phyloP scores from a whole-genome alignment of 1,140 invertebrate genomes.

The Drosophila ficusphila region DNA sequence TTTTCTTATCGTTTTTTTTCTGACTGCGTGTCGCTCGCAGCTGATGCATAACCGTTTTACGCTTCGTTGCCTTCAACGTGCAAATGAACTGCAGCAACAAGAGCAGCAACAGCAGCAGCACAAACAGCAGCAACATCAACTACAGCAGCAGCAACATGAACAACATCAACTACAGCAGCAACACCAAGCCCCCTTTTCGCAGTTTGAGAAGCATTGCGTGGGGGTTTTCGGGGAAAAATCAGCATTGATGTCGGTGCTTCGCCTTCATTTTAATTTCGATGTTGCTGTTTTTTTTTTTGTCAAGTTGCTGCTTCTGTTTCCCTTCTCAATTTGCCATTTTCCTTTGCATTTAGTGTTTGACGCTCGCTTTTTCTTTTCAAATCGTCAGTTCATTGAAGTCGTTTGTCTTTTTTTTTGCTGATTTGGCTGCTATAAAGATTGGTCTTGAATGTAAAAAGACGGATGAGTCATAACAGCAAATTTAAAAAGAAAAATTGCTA shows the following conservation, averaged over 20 bases:
- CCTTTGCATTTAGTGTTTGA: conserved; percentile 7
- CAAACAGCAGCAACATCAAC: conserved; percentile 15
- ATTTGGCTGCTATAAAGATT: not conserved
- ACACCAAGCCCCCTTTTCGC: not conserved
- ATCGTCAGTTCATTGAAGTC: conserved; percentile 3
- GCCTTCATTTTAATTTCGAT: conserved; percentile 8
- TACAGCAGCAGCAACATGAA: conserved; percentile 18
- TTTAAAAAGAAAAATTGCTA: too few species aligned
- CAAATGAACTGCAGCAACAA: conserved; percentile 72
- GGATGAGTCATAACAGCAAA: not conserved
- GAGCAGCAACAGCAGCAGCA: conserved; percentile 17
- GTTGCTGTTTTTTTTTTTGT: not conserved
- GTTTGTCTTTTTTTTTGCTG: not conserved
- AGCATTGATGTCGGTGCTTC: not conserved
- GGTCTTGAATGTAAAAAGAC: not conserved
- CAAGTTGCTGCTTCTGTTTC: not conserved
- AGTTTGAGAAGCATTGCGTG: conserved; percentile 39
- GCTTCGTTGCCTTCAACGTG: conserved; percentile 64
- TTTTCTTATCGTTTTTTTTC: conserved; percentile 3
- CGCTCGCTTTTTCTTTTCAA: conserved; percentile 1
- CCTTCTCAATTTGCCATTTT: conserved; percentile 5
- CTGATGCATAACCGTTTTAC: conserved; percentile 62
- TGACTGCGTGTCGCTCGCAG: conserved; percentile 41
- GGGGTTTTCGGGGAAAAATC: not conserved
- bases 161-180: conserved; percentile 12